Base-by-base conservation (phyloP, 64 coral and sea anemone species). In the Montipora foliosa region DNA sequence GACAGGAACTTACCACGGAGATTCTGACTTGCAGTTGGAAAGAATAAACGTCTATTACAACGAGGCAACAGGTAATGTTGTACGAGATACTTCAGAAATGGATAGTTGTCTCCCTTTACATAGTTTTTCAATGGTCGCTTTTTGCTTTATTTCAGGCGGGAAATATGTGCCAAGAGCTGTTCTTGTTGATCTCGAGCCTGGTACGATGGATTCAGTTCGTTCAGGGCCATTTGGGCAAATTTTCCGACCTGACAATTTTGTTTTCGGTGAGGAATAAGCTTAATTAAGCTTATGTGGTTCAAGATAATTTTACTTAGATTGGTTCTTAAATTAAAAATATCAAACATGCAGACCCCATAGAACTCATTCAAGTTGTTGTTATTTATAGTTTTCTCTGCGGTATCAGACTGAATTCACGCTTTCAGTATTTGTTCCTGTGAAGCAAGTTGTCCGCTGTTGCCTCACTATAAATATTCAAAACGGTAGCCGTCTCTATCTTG, bases 131-230 rank as follows among this genome's bases (percentile, higher is more conserved):
- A 5, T 50, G 66, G 78, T 49, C 15, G 46, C 4, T 9, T 24
- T 51, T 25, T 11, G 4, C 0, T 13, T 16, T 49, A 69, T 77
- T 69, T 44, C 58, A 92, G 90, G 74, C 14, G 90, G 90, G 6
- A 92, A 92, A 74, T 92, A 92, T 68, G 90, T 92, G 5, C 90
- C 90, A 11, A 81, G 90, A 64, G 81, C 79, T 47, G 79, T 92
- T 59, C 67, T 92, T 6, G 81, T 84, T 14, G 90, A 92, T 77
- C 49, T 92, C 49, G 90, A 92, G 12, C 90, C 90, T 8, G 90
- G 90, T 2, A 92, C 90, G 6, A 92, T 92, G 90, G 90, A 92
- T 77, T 92, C 90, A n/a, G 90, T 92, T 10, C 90, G 90, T 20
- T 81, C 90, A 2, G 76, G 90, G 22, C 79, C 90, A 15, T 91